Evolutionary conservation across 2,888 invertebrate genomes (phyloP), one percentile per base, ranked within the genome.

Genomic region (Metopia argyrocephala): DNA sequence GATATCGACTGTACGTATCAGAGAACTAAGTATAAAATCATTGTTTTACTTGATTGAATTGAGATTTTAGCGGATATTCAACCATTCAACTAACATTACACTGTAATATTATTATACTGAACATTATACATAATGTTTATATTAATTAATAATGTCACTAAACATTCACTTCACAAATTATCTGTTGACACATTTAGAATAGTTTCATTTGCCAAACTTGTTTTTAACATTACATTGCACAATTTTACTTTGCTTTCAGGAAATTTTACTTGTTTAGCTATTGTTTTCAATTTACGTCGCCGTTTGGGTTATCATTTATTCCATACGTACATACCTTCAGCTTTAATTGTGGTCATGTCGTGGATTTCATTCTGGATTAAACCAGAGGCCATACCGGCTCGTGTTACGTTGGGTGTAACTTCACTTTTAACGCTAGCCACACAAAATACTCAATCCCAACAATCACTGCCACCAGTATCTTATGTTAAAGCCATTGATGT

Each of bases 361-460:
- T 97, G 97, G 97, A 97, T 97, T 85, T 97, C 97, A 0, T 97
- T 97, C 91, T 97, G 97, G 97, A 97, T 97, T 86, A 97, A 96
- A 86, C 96, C 96, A 0, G 97, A 97, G 90, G 97, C 97, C 5
- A 96, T 96, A 85, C 97, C 97, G 0, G 97, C 97, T 0, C 92
- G 97, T 76, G 96, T 97, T 76, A 97, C 97, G 0, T 91, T 97
- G 20, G 97, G 97, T 61, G 96, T 96, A 25, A 96, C 96, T 0
- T 96, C 96, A 0, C 91, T 97, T 68, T 92, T 97, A 50, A 97
- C 97, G 64, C 91, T 97, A 85, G 97, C 97, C 15, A 97, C 97
- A 21, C 97, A 97, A 92, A 97, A 96, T 90, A 96, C 97, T 0
- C 97, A 97, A 87, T 96, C 97, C 0, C 96, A 97, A 87, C 95